These are phyloP conservation scores for Maniola hyperantus DNA, from an alignment of 2,888 invertebrate species.

Conservation along the genomic window DNA sequence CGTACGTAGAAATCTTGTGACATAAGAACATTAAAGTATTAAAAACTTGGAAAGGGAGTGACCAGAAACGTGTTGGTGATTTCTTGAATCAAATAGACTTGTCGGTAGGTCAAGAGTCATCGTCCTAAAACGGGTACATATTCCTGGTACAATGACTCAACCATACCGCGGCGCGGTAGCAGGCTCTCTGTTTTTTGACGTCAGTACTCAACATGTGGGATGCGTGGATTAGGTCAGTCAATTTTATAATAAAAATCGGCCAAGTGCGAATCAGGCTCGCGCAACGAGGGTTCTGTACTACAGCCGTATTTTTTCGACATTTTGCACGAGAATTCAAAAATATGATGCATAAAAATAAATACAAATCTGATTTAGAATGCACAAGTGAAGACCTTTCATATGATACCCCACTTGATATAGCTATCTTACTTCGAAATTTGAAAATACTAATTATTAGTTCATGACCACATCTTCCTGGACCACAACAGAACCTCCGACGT, in stretches of 20 bases:
- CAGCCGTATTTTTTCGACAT: too few species aligned
- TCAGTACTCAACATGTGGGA: neutral
- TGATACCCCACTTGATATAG: too few species aligned
- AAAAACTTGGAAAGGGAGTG: conserved; percentile 7
- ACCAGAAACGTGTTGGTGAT: conserved; percentile 4
- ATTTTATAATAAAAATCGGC: conserved; percentile 5
- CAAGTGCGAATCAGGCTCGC: too few species aligned
- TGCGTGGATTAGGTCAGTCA: neutral
- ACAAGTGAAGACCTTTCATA: too few species aligned
- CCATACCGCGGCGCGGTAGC: neutral
- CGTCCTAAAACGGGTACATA: conserved; percentile 57
- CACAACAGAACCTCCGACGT: too few species aligned
- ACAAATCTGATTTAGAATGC: too few species aligned
- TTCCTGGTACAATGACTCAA: conserved; percentile 44
- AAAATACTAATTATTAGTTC: too few species aligned
- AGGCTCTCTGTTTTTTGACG: neutral
- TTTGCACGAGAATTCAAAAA: too few species aligned
- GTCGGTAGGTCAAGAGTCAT: conserved; percentile 50
- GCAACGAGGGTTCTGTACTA: too few species aligned
- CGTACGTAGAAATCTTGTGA: neutral
- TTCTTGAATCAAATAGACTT: conserved; percentile 15
- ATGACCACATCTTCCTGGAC: too few species aligned
- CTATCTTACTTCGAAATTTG: too few species aligned
- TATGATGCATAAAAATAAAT: too few species aligned
- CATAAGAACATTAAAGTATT: neutral